Conservation (phyloP, 2,797 vertebrate genomes). For the Macrochelys suwanniensis region DNA sequence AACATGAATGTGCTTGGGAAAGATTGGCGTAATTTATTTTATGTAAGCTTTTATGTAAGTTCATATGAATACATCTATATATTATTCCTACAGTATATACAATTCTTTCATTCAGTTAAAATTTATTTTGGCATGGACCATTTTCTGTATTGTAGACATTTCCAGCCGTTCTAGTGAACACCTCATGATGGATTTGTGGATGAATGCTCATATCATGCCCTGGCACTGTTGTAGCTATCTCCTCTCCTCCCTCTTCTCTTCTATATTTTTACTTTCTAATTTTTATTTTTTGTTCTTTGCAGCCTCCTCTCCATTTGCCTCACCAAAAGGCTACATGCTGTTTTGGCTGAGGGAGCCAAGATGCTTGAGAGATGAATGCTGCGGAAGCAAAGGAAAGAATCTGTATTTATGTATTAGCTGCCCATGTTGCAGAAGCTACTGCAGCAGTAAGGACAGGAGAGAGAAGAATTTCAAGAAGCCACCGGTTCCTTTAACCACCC, state of each 20-base stretch:
- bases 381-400: neutral
- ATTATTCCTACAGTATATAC: neutral
- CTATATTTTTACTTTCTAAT: no score
- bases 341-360: neutral
- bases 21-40: neutral
- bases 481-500: neutral
- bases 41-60: neutral
- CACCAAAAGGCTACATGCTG: neutral
- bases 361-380: neutral
- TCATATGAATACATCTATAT: neutral
- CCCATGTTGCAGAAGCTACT: neutral
- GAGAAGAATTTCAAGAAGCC: neutral
- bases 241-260: neutral
- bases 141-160: neutral
- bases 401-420: neutral
- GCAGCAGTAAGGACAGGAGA: neutral
- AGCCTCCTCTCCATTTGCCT: neutral
- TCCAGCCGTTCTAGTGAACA: neutral
- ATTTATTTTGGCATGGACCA: neutral
- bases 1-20: neutral
- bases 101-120: neutral
- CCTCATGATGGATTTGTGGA: neutral
- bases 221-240: neutral
- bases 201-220: neutral
- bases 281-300: neutral